Percentiles rank a stretch among this genome's conserved stretches.
Conservation (phyloP, 1,140 invertebrate genomes). For the Bathynomus jamesi region DNA sequence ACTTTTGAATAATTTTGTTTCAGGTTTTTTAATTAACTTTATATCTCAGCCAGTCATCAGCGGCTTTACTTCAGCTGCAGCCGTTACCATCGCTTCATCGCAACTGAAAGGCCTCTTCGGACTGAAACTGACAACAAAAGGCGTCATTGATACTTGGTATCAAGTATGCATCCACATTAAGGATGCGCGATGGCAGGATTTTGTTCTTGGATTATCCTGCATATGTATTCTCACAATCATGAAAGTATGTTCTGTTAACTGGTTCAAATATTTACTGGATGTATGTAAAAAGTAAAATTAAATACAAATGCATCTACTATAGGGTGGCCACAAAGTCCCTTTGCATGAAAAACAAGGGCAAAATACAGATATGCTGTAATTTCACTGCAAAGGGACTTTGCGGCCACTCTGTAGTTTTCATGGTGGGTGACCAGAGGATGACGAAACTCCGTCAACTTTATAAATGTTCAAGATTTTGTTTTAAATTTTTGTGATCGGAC, state of each 20-base stretch:
- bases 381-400: too few species aligned
- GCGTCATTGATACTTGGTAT: slow-evolving; percentile 47
- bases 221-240: slow-evolving; percentile 50
- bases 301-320: too few species aligned
- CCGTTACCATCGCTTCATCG: slow-evolving; percentile 79
- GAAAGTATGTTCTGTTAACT: slow-evolving; percentile 36
- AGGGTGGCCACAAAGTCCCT: too few species aligned
- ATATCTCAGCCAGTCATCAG: slow-evolving; percentile 84
- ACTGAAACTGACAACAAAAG: slow-evolving; percentile 51
- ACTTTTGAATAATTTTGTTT: slow-evolving; percentile 18
- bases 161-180: slow-evolving; percentile 55
- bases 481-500: too few species aligned
- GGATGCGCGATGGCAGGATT: slow-evolving; percentile 51
- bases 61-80: slow-evolving; percentile 81
- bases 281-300: too few species aligned
- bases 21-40: slow-evolving; percentile 89
- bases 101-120: slow-evolving; percentile 79
- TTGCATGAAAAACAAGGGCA: too few species aligned
- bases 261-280: too few species aligned
- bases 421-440: too few species aligned
- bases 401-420: too few species aligned
- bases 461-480: too few species aligned
- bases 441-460: too few species aligned
- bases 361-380: too few species aligned
- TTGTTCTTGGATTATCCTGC: slow-evolving; percentile 59